These are phyloP conservation scores for Drosophila miranda DNA, from an alignment of 1,140 invertebrate species.

Conservation along the genomic window DNA sequence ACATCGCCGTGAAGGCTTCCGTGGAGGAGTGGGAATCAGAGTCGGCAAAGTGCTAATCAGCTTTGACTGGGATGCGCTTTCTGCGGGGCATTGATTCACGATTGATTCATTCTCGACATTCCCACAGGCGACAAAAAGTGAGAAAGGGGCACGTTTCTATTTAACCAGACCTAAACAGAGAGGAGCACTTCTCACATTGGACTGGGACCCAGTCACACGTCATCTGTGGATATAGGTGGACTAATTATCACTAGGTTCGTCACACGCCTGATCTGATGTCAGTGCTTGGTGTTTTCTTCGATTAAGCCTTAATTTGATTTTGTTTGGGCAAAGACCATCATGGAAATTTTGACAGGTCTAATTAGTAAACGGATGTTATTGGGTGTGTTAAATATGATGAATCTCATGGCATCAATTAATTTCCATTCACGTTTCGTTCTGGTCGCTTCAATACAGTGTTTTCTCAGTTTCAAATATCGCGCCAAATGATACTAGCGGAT, in stretches of 20 bases:
- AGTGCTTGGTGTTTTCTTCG: conserved; percentile 13
- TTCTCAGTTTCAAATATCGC: no score
- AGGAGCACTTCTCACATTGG: conserved; percentile 16
- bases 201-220: conserved; percentile 8
- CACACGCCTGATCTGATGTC: conserved; percentile 6
- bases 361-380: conserved; percentile 21
- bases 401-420: no score
- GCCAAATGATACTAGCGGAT: no score
- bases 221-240: conserved; percentile 8
- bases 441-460: no score
- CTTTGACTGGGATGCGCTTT: conserved; percentile 20
- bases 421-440: no score
- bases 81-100: conserved; percentile 4
- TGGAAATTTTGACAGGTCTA: conserved; percentile 39
- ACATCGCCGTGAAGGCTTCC: conserved; percentile 8
- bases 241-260: conserved; percentile 27
- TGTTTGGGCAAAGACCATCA: conserved; percentile 9
- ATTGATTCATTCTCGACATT: conserved; percentile 20
- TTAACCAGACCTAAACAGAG: not conserved
- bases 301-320: conserved; percentile 32
- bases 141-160: conserved; percentile 42
- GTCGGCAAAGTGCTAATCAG: conserved; percentile 28
- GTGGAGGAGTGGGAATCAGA: conserved; percentile 21
- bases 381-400: conserved; percentile 17
- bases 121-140: conserved; percentile 13